Base-by-base conservation (phyloP, 1,140 invertebrate genomes). In the Solen grandis region DNA sequence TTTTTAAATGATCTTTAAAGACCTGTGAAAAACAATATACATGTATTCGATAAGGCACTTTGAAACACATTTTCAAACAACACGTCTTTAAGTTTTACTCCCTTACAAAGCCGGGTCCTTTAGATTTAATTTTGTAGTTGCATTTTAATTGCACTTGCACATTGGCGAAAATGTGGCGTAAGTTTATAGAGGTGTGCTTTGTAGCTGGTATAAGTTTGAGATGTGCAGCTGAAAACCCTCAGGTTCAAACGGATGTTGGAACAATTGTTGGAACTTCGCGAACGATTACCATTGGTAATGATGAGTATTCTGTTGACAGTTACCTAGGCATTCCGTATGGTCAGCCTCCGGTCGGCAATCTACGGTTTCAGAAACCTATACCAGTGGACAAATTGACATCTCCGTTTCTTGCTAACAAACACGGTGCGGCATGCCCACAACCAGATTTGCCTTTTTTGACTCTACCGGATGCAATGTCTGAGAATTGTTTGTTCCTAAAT, bases 401-500 rank as follows among this genome's bases (percentile, higher is more conserved):
- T 46, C 41, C 41, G 19, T 46, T 46, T 19, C 41, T 10, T 46
- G 41, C 41, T 46, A 46, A 46, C 8, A 46, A 19, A 8, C 19
- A 10, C 41, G 41, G 41, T 46, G 41, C 41, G 19, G 19, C 19
- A 46, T 46, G 41, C 19, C 41, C 41, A 10, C 41, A 46, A 46
- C 8, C 19, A 46, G 41, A 10, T 8, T 10, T 46, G 8, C 41
- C 41, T 46, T 46, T 46, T 46, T 19, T 19, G 19, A 46, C 19
- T 10, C 19, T 46, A 8, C 19, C 8, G 8, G 41, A 46, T 8
- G 19, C 8, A 10, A 46, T 46, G 41, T 46, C 41, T 16, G 98
- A 99, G 93, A 97, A 99, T 93, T 99, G 98, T 92, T 94, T 99
- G 14, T 97, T 97, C 91, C 94, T 99, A 69, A 98, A 97, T 92